Conservation (phyloP, 2,888 invertebrate species). For the Campopleginae sp. region DNA sequence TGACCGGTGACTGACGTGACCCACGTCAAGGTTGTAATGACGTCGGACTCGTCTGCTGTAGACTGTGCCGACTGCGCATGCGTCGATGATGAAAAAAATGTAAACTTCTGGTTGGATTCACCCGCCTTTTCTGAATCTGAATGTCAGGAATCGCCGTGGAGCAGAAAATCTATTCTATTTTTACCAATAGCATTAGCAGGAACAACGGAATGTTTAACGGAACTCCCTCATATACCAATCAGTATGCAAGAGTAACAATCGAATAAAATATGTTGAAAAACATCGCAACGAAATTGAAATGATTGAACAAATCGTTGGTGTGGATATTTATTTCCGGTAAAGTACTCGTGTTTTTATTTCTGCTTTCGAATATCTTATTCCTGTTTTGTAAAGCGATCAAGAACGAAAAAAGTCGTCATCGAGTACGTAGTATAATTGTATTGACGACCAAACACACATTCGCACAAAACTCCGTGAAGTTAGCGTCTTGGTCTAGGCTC, state of each 20-base stretch:
- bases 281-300: not conserved
- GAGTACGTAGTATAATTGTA: not conserved
- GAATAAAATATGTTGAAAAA: not conserved
- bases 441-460: not conserved
- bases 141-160: not conserved
- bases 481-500: constrained; percentile 34
- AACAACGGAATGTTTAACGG: not conserved
- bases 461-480: constrained; percentile 31
- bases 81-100: not conserved
- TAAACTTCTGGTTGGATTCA: not conserved
- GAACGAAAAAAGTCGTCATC: not conserved
- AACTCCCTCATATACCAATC: not conserved
- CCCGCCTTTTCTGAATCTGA: not conserved
- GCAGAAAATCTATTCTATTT: not conserved
- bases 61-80: not conserved
- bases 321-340: not conserved
- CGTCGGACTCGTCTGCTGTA: constrained; percentile 40
- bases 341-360: not conserved
- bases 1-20: constrained; percentile 51
- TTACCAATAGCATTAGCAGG: not conserved
- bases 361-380: not conserved
- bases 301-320: not conserved
- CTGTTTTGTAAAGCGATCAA: not conserved
- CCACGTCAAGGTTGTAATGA: constrained; percentile 49
- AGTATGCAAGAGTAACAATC: not conserved